Evolutionary conservation across 2,113 vertebrate genomes (phyloP).

Genomic region (Vidua macroura): DNA sequence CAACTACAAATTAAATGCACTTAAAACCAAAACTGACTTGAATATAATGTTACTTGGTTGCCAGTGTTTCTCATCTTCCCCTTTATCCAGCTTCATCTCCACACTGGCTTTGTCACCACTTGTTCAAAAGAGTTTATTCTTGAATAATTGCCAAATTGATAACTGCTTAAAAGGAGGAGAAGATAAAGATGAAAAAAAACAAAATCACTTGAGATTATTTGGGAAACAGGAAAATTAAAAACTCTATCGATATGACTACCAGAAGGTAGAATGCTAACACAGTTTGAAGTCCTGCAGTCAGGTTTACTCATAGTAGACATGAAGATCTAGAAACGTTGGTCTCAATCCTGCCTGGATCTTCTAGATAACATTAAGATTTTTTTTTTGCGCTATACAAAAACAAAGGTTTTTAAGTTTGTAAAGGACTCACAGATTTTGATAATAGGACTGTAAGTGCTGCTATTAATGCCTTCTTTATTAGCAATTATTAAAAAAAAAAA

Average conservation of each 20-base stretch:
- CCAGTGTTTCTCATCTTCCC: background rate
- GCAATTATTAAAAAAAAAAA: background rate
- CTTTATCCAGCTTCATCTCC: background rate
- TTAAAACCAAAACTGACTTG: background rate
- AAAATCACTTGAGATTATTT: background rate
- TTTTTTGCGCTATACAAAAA: background rate
- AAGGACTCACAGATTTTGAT: background rate
- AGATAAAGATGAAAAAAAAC: background rate
- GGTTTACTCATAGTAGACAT: background rate
- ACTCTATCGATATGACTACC: fast-evolving
- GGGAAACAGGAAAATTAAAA: background rate
- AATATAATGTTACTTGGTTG: background rate
- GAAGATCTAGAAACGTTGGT: background rate
- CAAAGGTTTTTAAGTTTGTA: background rate
- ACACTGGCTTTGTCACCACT: background rate
- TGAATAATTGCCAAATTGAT: background rate
- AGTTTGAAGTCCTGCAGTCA: background rate
- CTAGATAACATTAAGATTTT: too few relatives aligned
- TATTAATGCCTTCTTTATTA: background rate
- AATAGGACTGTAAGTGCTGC: background rate
- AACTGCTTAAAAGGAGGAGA: background rate
- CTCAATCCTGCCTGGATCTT: background rate
- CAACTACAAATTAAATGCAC: background rate
- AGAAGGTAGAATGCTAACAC: background rate
- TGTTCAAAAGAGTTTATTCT: background rate